Evolutionary conservation across 2,888 invertebrate genomes (phyloP).

Genomic region (Corythucha ciliata): DNA sequence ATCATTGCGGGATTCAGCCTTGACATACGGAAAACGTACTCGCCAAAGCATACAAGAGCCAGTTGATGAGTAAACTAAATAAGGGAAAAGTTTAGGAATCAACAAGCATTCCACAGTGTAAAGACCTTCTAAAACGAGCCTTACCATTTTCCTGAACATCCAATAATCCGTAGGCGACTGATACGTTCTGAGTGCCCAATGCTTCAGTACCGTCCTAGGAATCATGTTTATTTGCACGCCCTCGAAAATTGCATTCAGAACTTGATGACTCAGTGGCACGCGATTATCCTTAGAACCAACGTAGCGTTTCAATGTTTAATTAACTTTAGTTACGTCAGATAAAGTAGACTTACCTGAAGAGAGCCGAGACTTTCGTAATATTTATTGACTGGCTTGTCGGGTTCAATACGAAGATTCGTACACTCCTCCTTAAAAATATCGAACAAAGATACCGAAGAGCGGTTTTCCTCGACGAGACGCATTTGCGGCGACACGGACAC

Average conservation of each 20-base stretch:
- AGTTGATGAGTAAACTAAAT: conserved; percentile 73
- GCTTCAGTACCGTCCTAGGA: conserved; percentile 70
- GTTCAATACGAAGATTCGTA: conserved; percentile 61
- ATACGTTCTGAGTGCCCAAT: conserved; percentile 89
- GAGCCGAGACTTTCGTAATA: conserved; percentile 87
- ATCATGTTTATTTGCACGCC: conserved; percentile 87
- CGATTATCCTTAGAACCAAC: conserved; percentile 53
- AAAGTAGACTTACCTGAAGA: conserved; percentile 54
- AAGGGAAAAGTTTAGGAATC: neutral
- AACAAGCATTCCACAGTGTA: too few species aligned
- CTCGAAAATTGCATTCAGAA: conserved; percentile 76
- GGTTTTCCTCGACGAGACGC: conserved; percentile 91
- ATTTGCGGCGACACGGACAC: conserved; percentile 93
- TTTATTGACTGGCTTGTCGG: conserved; percentile 79
- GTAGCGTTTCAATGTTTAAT: neutral
- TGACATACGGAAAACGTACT: conserved; percentile 87
- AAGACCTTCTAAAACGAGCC: neutral
- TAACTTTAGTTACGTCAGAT: neutral
- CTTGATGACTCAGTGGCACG: conserved; percentile 81
- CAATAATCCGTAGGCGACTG: conserved; percentile 91
- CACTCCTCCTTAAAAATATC: conserved; percentile 85
- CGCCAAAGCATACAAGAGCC: conserved; percentile 78
- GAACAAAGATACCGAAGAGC: conserved; percentile 77
- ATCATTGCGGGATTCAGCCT: conserved; percentile 94
- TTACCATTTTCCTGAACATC: conserved; percentile 93